Evolutionary conservation across 1,140 invertebrate species (phyloP).

Genomic region (Hermetia illucens): DNA sequence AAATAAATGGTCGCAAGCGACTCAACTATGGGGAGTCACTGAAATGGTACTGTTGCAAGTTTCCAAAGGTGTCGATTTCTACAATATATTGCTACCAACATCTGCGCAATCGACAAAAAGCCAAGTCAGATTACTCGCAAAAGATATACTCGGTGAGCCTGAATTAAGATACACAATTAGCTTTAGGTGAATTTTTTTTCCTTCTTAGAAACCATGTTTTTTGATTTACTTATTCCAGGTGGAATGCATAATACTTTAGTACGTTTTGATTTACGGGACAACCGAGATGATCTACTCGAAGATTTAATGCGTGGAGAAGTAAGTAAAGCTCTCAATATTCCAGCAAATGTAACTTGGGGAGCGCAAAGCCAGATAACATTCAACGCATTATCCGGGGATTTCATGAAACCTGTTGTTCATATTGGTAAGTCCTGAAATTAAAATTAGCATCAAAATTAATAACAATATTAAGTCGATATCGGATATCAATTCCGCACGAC

Average conservation of each 20-base stretch:
- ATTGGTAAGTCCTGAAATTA: slow-evolving; percentile 34
- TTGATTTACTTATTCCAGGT: too few relatives aligned
- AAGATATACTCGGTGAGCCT: neutral
- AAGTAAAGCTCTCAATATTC: slow-evolving; percentile 44
- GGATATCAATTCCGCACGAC: too few relatives aligned
- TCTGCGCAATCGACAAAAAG: slow-evolving; percentile 1
- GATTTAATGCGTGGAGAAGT: slow-evolving; percentile 58
- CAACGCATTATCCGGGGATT: slow-evolving; percentile 44
- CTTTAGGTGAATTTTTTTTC: too few relatives aligned
- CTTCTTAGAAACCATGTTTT: too few relatives aligned
- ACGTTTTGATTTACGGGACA: slow-evolving; percentile 20
- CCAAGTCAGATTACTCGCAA: slow-evolving; percentile 10
- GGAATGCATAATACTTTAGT: slow-evolving; percentile 26
- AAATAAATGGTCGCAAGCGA: slow-evolving; percentile 42
- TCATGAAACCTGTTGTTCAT: slow-evolving; percentile 70
- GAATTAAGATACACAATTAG: too few relatives aligned
- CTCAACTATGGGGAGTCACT: slow-evolving; percentile 43
- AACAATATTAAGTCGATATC: too few relatives aligned
- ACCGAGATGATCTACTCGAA: slow-evolving; percentile 29
- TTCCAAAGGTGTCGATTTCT: slow-evolving; percentile 58
- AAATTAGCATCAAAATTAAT: too few relatives aligned
- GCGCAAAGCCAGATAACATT: slow-evolving; percentile 47
- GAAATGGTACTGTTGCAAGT: slow-evolving; percentile 40
- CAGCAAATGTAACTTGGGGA: slow-evolving; percentile 47
- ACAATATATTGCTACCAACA: slow-evolving; percentile 51